Base-by-base conservation (phyloP, 92 coral and sea anemone species). In the Diadumene lineata region DNA sequence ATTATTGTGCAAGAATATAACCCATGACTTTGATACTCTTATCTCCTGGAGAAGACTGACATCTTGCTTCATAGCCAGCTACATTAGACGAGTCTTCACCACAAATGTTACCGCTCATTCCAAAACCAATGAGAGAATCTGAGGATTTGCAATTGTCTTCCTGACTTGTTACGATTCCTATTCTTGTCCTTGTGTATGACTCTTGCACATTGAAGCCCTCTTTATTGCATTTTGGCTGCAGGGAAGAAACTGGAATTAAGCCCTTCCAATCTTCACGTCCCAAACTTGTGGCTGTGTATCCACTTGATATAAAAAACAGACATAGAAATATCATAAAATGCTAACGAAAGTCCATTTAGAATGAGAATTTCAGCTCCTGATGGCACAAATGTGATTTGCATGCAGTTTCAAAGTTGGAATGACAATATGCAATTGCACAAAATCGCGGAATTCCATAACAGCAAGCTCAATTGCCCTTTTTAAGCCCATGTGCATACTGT, bases 121-220 rank as follows among this genome's bases (percentile, higher is more conserved):
- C 93, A 66, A 88, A 78, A 0, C 93, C 93, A 48, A 88, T 6
- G 11, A 70, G 38, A 11, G 93, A 88, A 61, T 88, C 89, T 13
- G 81, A 38, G 17, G 57, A 51, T 2, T 25, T 32, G 65, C 93
- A 88, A 34, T 81, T 57, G 30, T 65, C 19, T 34, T 81, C 73
- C 23, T 86, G 57, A 31, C 73, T 79, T 2, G 78, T 71, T 31
- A 71, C 32, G 6, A 79, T 79, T 60, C 92, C 92, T 7, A 88
- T 79, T 44, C 92, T 28, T 6, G 1, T 23, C 9, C n/a, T 31
- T 0, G 31, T 15, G 0, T 24, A 28, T 31, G 10, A 9, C n/a
- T 2, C 18, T 15, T 21, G 3, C 58, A 55, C 71, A 34, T 74
- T 78, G 57, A 86, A 86, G 1, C 87, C 87, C 50, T 86, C 86